phyloP scores from a whole-genome alignment of 2,888 invertebrate genomes.

The Ornithoptera priamus region DNA sequence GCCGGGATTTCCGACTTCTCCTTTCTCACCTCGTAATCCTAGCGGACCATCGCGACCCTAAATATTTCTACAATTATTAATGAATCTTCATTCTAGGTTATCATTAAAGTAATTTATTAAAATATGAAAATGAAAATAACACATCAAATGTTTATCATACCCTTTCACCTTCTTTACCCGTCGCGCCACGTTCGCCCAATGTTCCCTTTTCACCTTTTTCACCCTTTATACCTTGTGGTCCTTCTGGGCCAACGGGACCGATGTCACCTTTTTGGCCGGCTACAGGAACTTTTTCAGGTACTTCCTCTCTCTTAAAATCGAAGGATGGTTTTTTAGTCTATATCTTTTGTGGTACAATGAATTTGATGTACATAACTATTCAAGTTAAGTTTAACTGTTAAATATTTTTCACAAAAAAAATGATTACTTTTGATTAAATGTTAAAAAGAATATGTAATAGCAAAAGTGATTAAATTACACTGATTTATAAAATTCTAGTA shows the following conservation, averaged over 20 bases:
- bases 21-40: conserved; percentile 53
- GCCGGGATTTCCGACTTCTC: conserved; percentile 63
- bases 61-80: background rate
- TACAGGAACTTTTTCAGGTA: conserved; percentile 45
- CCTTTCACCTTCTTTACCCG: conserved; percentile 73
- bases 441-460: too few species aligned
- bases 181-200: conserved; percentile 65
- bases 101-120: too few species aligned
- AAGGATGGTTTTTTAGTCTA: conserved; percentile 11
- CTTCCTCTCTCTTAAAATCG: conserved; percentile 56
- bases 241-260: conserved; percentile 61
- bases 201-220: conserved; percentile 79
- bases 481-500: too few species aligned
- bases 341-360: conserved; percentile 5
- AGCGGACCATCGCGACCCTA: conserved; percentile 44
- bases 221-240: conserved; percentile 80
- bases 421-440: too few species aligned
- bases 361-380: too few species aligned
- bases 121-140: too few species aligned
- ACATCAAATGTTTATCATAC: conserved; percentile 37
- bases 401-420: too few species aligned
- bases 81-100: too few species aligned
- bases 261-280: conserved; percentile 51
- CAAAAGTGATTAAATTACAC: too few species aligned
- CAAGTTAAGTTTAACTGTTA: too few species aligned